Base-by-base conservation (phyloP, 2,888 invertebrate genomes). In the Spodoptera picta region DNA sequence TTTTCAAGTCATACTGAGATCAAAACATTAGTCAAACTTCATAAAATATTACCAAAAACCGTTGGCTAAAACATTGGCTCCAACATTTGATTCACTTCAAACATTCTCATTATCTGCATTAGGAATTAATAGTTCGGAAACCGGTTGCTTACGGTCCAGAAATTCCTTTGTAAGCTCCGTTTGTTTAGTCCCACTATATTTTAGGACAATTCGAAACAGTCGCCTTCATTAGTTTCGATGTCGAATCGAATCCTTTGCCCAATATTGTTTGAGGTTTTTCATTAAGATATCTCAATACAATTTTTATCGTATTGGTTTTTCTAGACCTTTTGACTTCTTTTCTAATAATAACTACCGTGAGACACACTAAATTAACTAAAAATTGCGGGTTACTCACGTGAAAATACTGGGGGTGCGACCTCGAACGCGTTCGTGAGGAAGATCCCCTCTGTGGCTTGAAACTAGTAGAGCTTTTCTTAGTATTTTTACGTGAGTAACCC, bases 91-190 rank as follows among this genome's bases (percentile, higher is more conserved):
- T 69, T 68, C 66, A 69, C 19, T 74, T 76, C 69, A 66, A 54
- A 65, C 61, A 60, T 63, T 73, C 73, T 74, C 67, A 71, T 79
- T 79, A 78, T 69, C 66, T 61, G 54, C 58, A 77, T 71, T 65
- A 69, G 73, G 65, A 71, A 79, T 77, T 77, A 80, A 80, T 74
- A 80, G 75, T 77, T 77, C 49, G 73, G 68, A 81, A 83, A 82
- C 76, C 69, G 70, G 80, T 81, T 79, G 65, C 50, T 53, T 73
- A 46, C 71, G 69, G 56, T 77, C 65, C 74, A 69, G 66, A 74
- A 74, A 76, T 77, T 71, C 73, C 76, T 79, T 78, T 72, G 60
- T 66, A 60, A 65, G 65, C 67, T 64, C 46, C 62, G 66, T 69
- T 80, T 76, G 64, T 70, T 72, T 65, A 53, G 56, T 63, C 57